Evolutionary conservation across 2,797 vertebrate species (phyloP).

Genomic region (Eurystomus glaucurus): DNA sequence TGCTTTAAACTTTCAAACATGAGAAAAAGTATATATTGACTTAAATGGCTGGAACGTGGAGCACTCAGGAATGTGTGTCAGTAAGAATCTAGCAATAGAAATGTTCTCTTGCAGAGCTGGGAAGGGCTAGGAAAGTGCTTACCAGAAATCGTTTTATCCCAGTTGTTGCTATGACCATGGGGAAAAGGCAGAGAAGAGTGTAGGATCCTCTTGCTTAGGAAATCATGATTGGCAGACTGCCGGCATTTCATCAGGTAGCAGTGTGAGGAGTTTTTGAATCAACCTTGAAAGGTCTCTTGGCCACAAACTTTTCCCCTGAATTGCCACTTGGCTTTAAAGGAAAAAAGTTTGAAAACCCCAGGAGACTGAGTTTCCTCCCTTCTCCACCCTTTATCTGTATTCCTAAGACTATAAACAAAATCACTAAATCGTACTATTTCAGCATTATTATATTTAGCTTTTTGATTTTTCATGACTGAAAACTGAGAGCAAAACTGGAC

Average conservation of each 20-base stretch:
- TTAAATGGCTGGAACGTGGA: background rate
- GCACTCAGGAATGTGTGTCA: background rate
- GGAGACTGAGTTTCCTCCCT: fast-evolving
- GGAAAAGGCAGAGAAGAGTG: background rate
- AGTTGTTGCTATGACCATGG: background rate
- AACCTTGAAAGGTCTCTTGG: background rate
- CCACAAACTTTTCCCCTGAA: background rate
- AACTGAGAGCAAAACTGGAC: background rate
- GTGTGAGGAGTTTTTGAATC: background rate
- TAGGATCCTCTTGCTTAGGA: background rate
- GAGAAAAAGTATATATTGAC: background rate
- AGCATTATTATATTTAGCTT: background rate
- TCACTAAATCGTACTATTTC: background rate
- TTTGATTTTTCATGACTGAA: background rate
- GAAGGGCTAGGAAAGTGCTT: background rate
- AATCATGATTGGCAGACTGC: background rate
- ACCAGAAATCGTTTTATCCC: background rate
- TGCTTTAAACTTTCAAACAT: background rate
- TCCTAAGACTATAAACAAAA: background rate
- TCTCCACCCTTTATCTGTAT: fast-evolving
- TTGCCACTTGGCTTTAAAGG: background rate
- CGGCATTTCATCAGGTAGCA: background rate
- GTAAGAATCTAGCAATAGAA: background rate
- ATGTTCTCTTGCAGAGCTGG: background rate
- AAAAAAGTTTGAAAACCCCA: background rate